Base-by-base conservation (phyloP, 64 coral and sea anemone species). In the Dendrophyllia cribrosa region DNA sequence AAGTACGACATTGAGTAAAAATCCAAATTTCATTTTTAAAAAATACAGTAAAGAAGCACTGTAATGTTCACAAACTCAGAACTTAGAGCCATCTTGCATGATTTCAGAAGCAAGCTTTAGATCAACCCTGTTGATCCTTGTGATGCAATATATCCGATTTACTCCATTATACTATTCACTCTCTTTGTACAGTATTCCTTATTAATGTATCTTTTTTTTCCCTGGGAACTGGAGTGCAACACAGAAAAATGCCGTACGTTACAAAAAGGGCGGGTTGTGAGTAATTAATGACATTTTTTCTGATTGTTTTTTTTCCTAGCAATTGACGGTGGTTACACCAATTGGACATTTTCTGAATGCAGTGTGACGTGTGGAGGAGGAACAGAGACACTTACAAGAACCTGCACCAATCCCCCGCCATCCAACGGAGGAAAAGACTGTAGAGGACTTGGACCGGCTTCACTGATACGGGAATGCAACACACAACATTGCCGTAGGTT, bases 361-460 rank as follows among this genome's bases (percentile, higher is more conserved):
- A 74, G 44, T 74, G 72, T 48, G 12, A 74, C 72, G 12, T 74
- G 72, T 74, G 72, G 72, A 50, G 72, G 72, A 74, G 72, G 72
- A 50, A 48, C 45, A 77, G 16, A 53, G 19, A 53, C 50, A 11
- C 19, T 53, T 9, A 77, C 74, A 55, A 77, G 74, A 77, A 53
- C 74, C 48, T 77, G 72, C 17, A 74, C 72, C 72, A 74, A 74
- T 49, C 72, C 72, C 43, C 72, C 72, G 11, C 72, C 72, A 0
- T 16, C 43, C 6, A 48, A 74, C 45, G 45, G 45, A 19, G 72
- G 72, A 74, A 74, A 74, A 19, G 44, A 74, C 43, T 74, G 72
- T 16, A 49, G 72, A 47, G 72, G 16, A 48, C 72, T 74, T 26
- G 72, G 72, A 74, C 45, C 72, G 6, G 72, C 72, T 74, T 2